Base-by-base conservation (phyloP, 2,113 vertebrate genomes). In the Chaetops frenatus region DNA sequence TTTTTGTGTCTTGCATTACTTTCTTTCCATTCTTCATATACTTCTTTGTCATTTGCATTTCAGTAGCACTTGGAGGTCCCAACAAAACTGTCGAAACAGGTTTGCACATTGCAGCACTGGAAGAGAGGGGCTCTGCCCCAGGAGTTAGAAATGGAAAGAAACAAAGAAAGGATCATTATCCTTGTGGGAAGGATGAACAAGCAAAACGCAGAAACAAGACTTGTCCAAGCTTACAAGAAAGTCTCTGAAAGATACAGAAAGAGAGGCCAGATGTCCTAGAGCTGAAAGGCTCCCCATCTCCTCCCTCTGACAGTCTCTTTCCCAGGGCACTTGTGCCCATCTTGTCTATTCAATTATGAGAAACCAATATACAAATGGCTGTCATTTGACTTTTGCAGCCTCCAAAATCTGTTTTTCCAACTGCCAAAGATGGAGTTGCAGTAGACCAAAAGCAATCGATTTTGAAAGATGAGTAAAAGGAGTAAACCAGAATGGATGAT, bases 41-140 rank as follows among this genome's bases (percentile, higher is more conserved):
- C 36, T 90, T 77, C 33, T 86, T 83, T 90, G 82, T 69, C 53
- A 80, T 86, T 90, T 95, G 84, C 72, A 82, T 64, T 95, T 90
- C 81, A 65, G 74, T 70, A 82, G 74, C 78, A 47, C 54, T 18
- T 29, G 58, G 53, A 86, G 47, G 38, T 89, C 66, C 70, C 71
- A 54, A 3, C 1, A 0, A 95, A 87, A 69, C 35, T 10, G 35
- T 6, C 12, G 14, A 56, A 47, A 62, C 21, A 5, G 5, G 24
- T 83, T 53, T 88, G 91, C 61, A 91, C 23, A 22, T 36, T 35
- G 38, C 44, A 92, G 67, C n/a, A n/a, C 47, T 35, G 38, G 38
- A 90, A 40, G 0, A 83, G 50, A 77, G 33, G 57, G 35, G 58
- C 45, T 54, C 77, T 51, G 50, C 33, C 57, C 53, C 45, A 65